These are phyloP conservation scores for Ochropleura plecta DNA, from an alignment of 2,888 invertebrate genomes.

Conservation along the genomic window DNA sequence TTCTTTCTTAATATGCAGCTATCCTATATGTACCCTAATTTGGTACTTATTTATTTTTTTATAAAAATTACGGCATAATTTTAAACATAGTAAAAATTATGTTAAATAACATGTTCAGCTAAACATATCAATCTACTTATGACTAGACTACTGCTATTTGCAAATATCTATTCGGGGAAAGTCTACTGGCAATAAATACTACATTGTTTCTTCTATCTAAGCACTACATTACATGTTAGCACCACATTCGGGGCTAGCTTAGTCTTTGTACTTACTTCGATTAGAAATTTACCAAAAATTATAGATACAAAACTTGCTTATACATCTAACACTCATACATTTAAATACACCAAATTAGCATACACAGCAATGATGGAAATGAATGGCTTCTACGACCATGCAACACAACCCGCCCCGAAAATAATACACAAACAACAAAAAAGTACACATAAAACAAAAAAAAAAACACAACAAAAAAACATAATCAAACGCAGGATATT, in stretches of 20 bases:
- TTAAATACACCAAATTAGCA: conserved; percentile 61
- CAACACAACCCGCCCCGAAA: conserved; percentile 49
- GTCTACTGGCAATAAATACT: conserved; percentile 2
- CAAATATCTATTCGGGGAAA: not conserved
- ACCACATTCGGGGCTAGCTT: not conserved
- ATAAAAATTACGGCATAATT: not conserved
- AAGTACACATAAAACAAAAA: conserved; percentile 49
- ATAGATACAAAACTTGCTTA: conserved; percentile 17
- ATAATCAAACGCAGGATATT: conserved; percentile 75
- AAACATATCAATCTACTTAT: not conserved
- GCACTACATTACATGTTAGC: conserved; percentile 7
- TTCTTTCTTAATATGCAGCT: no score
- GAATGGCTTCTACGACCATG: conserved; percentile 65
- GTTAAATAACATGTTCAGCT: not conserved
- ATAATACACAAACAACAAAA: conserved; percentile 54
- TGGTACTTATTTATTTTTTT: no score
- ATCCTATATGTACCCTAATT: no score
- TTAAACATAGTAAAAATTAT: not conserved
- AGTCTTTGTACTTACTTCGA: conserved; percentile 7
- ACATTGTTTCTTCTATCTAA: conserved; percentile 1
- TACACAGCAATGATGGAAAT: conserved; percentile 64
- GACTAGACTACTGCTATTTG: conserved; percentile 10
- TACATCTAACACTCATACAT: conserved; percentile 55
- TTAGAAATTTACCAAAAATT: conserved; percentile 12
- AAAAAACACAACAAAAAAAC: conserved; percentile 55